A percentile compares a stretch with the other conserved stretches of the same genome.
Conservation (phyloP, 2,888 invertebrate species). For the Hyppa rectilinea region DNA sequence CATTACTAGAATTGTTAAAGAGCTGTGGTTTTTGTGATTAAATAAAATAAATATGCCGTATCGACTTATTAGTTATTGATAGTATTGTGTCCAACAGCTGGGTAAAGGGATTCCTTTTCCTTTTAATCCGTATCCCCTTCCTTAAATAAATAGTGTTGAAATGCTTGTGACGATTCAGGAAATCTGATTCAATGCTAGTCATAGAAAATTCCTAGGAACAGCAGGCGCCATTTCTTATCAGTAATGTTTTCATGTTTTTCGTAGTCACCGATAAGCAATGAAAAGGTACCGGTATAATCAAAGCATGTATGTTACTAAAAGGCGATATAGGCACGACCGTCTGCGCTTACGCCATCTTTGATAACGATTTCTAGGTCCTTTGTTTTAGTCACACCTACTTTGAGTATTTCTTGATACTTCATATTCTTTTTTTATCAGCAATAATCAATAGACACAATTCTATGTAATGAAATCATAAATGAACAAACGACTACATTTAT, state of each 20-base stretch:
- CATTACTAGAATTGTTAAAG: too few species aligned
- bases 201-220: slow-evolving; percentile 21
- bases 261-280: slow-evolving; percentile 42
- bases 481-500: not conserved
- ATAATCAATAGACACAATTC: not conserved
- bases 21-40: too few species aligned
- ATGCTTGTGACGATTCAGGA: too few species aligned
- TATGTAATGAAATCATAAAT: slow-evolving; percentile 1
- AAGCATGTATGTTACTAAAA: slow-evolving; percentile 47
- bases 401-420: not conserved
- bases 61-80: not conserved
- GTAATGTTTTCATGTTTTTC: slow-evolving; percentile 34
- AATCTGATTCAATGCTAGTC: slow-evolving; percentile 2
- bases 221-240: slow-evolving; percentile 55
- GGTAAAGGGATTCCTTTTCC: not conserved
- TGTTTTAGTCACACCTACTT: slow-evolving; percentile 38
- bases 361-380: slow-evolving; percentile 46
- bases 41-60: too few species aligned
- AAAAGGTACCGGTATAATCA: slow-evolving; percentile 43
- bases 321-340: slow-evolving; percentile 31
- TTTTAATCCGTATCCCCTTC: not conserved
- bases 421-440: not conserved
- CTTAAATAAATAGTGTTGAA: not conserved
- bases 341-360: slow-evolving; percentile 46
- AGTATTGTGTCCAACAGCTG: too few species aligned